Evolutionary conservation across 2,888 invertebrate species (phyloP), one percentile per base, ranked within the genome.

Genomic region (Zygaena filipendulae): DNA sequence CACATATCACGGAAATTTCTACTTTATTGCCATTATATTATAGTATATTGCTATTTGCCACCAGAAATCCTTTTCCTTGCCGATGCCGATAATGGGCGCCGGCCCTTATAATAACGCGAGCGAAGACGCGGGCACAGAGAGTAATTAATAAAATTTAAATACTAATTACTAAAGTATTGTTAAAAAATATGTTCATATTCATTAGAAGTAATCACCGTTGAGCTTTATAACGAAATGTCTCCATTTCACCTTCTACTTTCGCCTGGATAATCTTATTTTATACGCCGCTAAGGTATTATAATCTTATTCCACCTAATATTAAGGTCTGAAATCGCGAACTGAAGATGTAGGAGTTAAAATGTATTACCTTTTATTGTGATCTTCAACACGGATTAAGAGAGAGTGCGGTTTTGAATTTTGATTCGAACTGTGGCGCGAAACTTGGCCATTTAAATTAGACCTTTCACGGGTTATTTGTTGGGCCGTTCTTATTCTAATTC

Each of bases 331-430:
- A 48, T 69, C 38, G 45, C 30, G 21, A 29, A 50, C 35, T 52
- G 42, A 41, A 39, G 33, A 34, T 28, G 36, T 43, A 45, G 49
- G 63, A 74, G 68, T 72, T 75, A 69, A 75, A 79, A 79, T 79
- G 74, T 79, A 75, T 75, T 77, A 77, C 77, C 77, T 79, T 79
- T 79, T 79, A 79, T 79, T 79, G 79, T 79, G 75, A 75, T 74
- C 79, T 72, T 72, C 72, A 75, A 72, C 74, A 69, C 69, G 79
- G 79, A 79, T 79, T 79, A 77, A 77, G 77, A 77, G 75, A 69
- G 74, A 59, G 72, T 70, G 77, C 74, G 77, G 79, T 79, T 79
- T 79, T 75, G 79, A 79, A 79, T 79, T 79, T 72, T 77, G 79
- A 79, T 79, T 79, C 62, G 74, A 62, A 74, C 70, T 75, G 71